Evolutionary conservation across 2,113 vertebrate species (phyloP).

Genomic region (Erythrolamprus reginae): DNA sequence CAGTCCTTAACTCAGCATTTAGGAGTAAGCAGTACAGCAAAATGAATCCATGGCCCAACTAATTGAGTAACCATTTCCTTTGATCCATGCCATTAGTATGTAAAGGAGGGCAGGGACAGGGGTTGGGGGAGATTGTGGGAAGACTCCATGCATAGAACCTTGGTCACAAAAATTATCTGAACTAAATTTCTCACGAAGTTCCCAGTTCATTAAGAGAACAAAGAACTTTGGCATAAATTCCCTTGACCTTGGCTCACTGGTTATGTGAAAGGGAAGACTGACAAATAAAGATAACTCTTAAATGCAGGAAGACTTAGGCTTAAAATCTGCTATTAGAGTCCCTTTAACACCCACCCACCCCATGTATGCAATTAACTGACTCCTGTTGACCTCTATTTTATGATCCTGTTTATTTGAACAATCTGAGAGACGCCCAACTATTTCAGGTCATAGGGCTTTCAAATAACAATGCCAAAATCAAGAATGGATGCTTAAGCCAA

Average conservation of each 20-base stretch:
- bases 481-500: background rate
- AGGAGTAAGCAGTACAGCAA: background rate
- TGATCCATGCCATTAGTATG: background rate
- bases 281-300: constrained; percentile 9
- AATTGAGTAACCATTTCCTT: background rate
- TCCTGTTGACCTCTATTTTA: background rate
- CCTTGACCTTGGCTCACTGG: background rate
- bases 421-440: background rate
- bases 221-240: background rate
- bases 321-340: background rate
- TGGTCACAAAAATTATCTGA: background rate
- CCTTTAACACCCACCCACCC: background rate
- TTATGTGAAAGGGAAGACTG: constrained; percentile 12
- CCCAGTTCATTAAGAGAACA: background rate
- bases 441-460: background rate
- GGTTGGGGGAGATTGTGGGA: background rate
- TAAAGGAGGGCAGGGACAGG: background rate
- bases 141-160: background rate
- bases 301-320: constrained; percentile 11
- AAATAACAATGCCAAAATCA: background rate
- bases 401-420: background rate
- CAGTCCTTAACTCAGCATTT: background rate
- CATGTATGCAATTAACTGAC: background rate
- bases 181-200: background rate
- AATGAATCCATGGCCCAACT: background rate